These are phyloP conservation scores for Gallinago media DNA, from an alignment of 2,113 vertebrate species.

Conservation along the genomic window DNA sequence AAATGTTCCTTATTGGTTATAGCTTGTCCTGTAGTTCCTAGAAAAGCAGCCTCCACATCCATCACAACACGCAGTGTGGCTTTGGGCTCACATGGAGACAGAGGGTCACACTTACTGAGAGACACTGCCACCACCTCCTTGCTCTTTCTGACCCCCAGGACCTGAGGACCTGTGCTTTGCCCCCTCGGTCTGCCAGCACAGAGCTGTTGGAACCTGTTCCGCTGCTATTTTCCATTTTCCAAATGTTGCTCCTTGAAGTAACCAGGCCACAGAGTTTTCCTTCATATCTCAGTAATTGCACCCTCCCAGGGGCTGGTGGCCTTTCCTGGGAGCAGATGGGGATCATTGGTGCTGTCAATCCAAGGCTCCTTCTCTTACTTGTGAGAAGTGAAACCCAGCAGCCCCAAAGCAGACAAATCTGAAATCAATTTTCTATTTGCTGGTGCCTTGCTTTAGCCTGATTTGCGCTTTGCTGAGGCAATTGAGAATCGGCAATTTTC, in stretches of 20 bases:
- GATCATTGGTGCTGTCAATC: not conserved
- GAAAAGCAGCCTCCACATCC: not conserved
- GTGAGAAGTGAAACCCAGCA: not conserved
- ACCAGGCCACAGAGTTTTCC: not conserved
- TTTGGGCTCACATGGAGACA: accelerated
- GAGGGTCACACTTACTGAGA: accelerated
- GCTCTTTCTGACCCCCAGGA: accelerated
- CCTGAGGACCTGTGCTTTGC: not conserved
- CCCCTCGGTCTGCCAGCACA: accelerated
- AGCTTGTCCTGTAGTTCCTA: not conserved
- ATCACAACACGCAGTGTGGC: accelerated
- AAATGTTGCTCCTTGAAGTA: not conserved
- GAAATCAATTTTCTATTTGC: not conserved
- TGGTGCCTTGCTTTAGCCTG: not conserved
- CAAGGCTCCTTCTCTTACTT: not conserved
- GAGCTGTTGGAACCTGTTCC: not conserved
- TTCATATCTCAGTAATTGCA: accelerated
- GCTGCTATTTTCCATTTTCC: not conserved
- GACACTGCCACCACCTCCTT: not conserved
- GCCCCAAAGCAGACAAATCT: not conserved
- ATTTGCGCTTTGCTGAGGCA: not conserved
- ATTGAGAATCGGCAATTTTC: not conserved
- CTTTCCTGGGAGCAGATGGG: not conserved
- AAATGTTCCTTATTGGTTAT: not conserved
- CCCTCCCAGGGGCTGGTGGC: not conserved